Evolutionary conservation across 2,888 invertebrate species (phyloP).

Genomic region (Oasisia sp.): DNA sequence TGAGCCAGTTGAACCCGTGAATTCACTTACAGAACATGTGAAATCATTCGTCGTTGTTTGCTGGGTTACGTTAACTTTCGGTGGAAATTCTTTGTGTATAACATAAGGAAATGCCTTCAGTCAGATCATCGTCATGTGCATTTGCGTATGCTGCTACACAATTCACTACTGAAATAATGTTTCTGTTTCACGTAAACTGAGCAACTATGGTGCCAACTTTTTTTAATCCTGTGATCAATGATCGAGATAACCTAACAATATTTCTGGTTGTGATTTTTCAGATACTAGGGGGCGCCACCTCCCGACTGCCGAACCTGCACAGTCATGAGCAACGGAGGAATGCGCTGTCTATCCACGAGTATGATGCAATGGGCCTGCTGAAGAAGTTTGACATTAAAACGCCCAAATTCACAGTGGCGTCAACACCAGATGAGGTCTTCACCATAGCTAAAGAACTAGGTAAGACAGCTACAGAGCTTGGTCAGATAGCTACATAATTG

Average conservation of each 20-base stretch:
- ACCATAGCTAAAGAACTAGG: neutral
- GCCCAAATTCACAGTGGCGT: neutral
- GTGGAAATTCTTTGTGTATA: too few relatives aligned
- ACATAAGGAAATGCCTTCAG: too few relatives aligned
- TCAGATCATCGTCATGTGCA: too few relatives aligned
- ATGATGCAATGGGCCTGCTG: slow-evolving; percentile 8
- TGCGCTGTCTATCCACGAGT: slow-evolving; percentile 18
- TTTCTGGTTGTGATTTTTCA: neutral
- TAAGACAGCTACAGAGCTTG: neutral
- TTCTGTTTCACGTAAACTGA: too few relatives aligned
- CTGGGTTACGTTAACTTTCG: too few relatives aligned
- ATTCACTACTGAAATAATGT: too few relatives aligned
- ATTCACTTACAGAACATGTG: too few relatives aligned
- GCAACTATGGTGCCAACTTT: too few relatives aligned
- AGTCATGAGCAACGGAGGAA: neutral
- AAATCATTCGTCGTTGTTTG: too few relatives aligned
- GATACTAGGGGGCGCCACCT: slow-evolving; percentile 3
- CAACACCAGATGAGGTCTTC: neutral
- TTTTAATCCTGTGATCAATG: neutral
- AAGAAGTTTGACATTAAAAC: slow-evolving; percentile 19
- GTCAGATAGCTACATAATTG: neutral
- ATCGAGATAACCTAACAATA: neutral
- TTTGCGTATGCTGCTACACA: too few relatives aligned
- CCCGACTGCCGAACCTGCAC: neutral
- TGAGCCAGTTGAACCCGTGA: too few relatives aligned